A percentile compares a stretch with the other conserved stretches of the same genome.
Evolutionary conservation across 2,113 vertebrate species (phyloP).

Genomic region (Psephotus haematonotus): DNA sequence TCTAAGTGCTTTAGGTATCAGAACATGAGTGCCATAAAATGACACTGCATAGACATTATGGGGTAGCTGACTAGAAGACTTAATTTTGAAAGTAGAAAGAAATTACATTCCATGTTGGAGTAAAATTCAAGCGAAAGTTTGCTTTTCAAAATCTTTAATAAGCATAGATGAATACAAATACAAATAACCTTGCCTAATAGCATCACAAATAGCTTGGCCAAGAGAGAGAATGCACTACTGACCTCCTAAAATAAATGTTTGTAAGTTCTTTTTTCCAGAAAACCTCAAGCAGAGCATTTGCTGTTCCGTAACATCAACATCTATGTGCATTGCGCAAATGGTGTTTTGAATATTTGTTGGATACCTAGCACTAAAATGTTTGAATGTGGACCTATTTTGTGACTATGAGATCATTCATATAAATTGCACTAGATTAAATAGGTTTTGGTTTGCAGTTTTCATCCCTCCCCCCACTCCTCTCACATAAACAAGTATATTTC

Average conservation of each 20-base stretch:
- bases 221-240: conserved; percentile 35
- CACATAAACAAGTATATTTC: conserved; percentile 12
- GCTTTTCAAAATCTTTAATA: not conserved
- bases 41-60: not conserved
- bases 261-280: conserved; percentile 67
- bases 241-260: conserved; percentile 75
- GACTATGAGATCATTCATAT: conserved; percentile 55
- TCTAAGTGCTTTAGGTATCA: conserved; percentile 1
- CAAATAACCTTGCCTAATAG: not conserved
- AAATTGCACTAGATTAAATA: conserved; percentile 39
- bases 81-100: not conserved
- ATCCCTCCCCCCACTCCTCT: not conserved
- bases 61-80: not conserved
- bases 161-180: not conserved
- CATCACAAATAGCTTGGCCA: conserved; percentile 31
- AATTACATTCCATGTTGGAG: not conserved
- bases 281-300: not conserved
- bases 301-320: conserved; percentile 54
- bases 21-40: not conserved
- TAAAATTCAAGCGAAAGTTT: conserved; percentile 10
- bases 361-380: conserved; percentile 24
- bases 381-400: conserved; percentile 36
- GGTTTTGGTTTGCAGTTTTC: not conserved
- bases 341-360: conserved; percentile 30
- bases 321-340: conserved; percentile 31